Evolutionary conservation across 2,888 invertebrate species (phyloP), one percentile per base, ranked within the genome.

Genomic region (Catocala nupta): DNA sequence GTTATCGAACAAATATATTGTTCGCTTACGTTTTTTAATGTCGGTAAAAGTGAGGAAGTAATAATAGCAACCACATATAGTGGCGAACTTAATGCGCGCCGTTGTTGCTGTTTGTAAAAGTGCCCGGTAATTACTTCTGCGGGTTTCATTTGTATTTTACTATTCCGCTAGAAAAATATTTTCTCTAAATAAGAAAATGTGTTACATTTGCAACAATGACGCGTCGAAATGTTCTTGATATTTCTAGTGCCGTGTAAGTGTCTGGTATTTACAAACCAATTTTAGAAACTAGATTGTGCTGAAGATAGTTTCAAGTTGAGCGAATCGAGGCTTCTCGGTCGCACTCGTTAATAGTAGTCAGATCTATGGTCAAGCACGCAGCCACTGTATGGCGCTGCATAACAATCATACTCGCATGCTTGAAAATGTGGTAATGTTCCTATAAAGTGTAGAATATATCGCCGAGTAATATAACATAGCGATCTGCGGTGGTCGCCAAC

Each of bases 321-420:
- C 63, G 60, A 70, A 75, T 70, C 69, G 73, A 60, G 80, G 77
- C 70, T 70, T 79, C 69, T 68, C 73, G 80, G 77, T 68, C 72
- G 71, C 68, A 68, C 61, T 64, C 59, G 73, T 36, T 65, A 65
- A 68, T 64, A 62, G 11, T 13, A 66, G 55, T 42, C 59, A 60
- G 59, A 63, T 55, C 44, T 57, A 55, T 53, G 63, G 58, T 59
- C 62, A 55, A 59, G 63, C 63, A 66, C 62, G 69, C 66, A 42
- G 50, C 11, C 52, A 42, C 47, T 43, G 55, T 55, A 61, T 63
- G 43, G 63, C 47, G 51, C 50, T 50, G 62, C 66, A 75, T 68
- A 60, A 55, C 65, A 72, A 75, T 59, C 56, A 61, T 45, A 45
- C 45, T 13, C 2, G 25, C 36, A 16, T 65, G 49, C 43, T 63